Evolutionary conservation across 2,888 invertebrate species (phyloP).

Genomic region (Esperia sulphurella): DNA sequence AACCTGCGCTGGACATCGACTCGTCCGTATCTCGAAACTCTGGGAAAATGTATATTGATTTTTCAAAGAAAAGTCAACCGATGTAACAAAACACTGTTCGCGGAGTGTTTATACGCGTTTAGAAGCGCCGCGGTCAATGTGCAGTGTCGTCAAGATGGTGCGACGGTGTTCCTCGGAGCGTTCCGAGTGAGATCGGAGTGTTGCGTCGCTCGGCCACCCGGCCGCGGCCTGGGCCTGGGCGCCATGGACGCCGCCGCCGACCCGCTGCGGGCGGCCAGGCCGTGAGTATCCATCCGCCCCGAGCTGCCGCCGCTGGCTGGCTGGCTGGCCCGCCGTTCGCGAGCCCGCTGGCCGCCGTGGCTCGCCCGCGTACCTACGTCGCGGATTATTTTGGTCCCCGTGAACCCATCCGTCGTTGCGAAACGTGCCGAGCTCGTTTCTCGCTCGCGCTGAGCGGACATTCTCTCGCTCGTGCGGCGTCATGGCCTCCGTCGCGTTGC

Average conservation of each 20-base stretch:
- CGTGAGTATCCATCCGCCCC: conserved; percentile 62
- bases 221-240: conserved; percentile 76
- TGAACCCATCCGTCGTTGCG: conserved; percentile 67
- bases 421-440: conserved; percentile 67
- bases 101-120: conserved; percentile 77
- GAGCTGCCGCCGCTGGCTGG: conserved; percentile 22
- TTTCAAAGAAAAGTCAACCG: conserved; percentile 80
- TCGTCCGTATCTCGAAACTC: conserved; percentile 77
- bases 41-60: conserved; percentile 81
- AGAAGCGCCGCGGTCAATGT: conserved; percentile 71
- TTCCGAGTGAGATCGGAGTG: conserved; percentile 75
- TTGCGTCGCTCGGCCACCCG: conserved; percentile 73
- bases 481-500: conserved; percentile 75
- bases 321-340: conserved; percentile 22
- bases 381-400: conserved; percentile 69
- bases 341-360: conserved; percentile 24
- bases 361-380: conserved; percentile 50
- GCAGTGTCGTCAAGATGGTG: conserved; percentile 76
- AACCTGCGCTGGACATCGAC: conserved; percentile 81
- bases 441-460: conserved; percentile 66
- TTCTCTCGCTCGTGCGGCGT: conserved; percentile 73
- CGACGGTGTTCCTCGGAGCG: conserved; percentile 72
- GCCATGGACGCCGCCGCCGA: conserved; percentile 69
- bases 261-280: conserved; percentile 75
- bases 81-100: conserved; percentile 79